These are phyloP conservation scores for Spialia ferax DNA, from an alignment of 2,888 invertebrate genomes.

Conservation along the genomic window DNA sequence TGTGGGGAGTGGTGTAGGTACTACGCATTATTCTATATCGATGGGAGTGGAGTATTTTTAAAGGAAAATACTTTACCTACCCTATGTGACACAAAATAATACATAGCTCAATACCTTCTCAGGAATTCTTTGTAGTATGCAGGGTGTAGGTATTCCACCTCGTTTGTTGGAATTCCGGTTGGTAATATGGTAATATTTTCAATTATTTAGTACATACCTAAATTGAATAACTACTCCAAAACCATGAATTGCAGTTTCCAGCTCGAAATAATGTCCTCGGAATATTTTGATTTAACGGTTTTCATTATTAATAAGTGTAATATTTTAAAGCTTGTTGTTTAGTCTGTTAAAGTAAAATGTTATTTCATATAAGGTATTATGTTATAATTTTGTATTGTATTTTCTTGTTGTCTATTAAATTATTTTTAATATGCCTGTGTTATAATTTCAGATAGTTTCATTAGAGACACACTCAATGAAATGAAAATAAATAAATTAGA, in stretches of 20 bases:
- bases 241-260: neutral
- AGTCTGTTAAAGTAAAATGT: conserved; percentile 11
- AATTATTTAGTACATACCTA: too few relatives aligned
- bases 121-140: too few relatives aligned
- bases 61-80: too few relatives aligned
- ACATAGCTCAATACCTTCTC: too few relatives aligned
- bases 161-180: too few relatives aligned
- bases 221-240: too few relatives aligned
- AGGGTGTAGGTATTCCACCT: too few relatives aligned
- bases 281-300: neutral
- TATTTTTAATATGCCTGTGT: conserved; percentile 10
- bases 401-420: conserved; percentile 47
- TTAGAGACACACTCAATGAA: conserved; percentile 8
- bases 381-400: conserved; percentile 19
- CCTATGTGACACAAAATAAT: too few relatives aligned
- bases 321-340: conserved; percentile 32
- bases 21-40: too few relatives aligned
- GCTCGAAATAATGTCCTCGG: neutral
- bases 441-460: neutral
- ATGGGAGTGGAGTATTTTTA: too few relatives aligned
- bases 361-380: conserved; percentile 3
- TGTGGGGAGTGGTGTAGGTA: too few relatives aligned
- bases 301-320: neutral
- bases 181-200: too few relatives aligned
- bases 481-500: conserved; percentile 26